A percentile compares a stretch with the other conserved stretches of the same genome.
Evolutionary conservation across 2,888 invertebrate species (phyloP).

Genomic region (Perizoma affinitatum): DNA sequence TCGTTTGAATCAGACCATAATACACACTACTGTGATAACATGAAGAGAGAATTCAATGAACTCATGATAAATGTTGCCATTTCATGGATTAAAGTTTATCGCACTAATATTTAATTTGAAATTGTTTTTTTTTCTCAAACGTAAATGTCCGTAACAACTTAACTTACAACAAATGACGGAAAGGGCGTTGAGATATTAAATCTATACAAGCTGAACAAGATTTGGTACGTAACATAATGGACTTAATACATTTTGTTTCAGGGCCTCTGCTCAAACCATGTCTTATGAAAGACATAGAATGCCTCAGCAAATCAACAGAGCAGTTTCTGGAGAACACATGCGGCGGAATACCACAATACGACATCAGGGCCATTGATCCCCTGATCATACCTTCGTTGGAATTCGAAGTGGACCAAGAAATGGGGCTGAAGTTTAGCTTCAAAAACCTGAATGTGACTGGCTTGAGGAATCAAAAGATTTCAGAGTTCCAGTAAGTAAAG

Average conservation of each 20-base stretch:
- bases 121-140: no score
- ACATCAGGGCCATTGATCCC: slow-evolving; percentile 63
- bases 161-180: no score
- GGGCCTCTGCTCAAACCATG: slow-evolving; percentile 53
- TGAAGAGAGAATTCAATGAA: not conserved
- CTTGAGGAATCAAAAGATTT: slow-evolving; percentile 59
- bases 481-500: slow-evolving; percentile 62
- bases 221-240: no score
- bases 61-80: not conserved
- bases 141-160: no score
- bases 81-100: not conserved
- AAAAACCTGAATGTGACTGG: slow-evolving; percentile 64
- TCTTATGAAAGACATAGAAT: slow-evolving; percentile 57
- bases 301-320: slow-evolving; percentile 62
- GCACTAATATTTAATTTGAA: not conserved
- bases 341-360: slow-evolving; percentile 54
- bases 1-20: not conserved
- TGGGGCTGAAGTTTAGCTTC: slow-evolving; percentile 51
- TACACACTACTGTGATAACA: no score
- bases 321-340: slow-evolving; percentile 61
- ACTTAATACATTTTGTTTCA: slow-evolving; percentile 28
- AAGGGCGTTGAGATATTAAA: no score
- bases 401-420: slow-evolving; percentile 42
- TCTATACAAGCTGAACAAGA: no score
- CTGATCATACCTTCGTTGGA: slow-evolving; percentile 52